Percentiles rank a stretch among this genome's conserved stretches.
Conservation (phyloP, 2,113 vertebrate species). For the Scartelaos histophorus region DNA sequence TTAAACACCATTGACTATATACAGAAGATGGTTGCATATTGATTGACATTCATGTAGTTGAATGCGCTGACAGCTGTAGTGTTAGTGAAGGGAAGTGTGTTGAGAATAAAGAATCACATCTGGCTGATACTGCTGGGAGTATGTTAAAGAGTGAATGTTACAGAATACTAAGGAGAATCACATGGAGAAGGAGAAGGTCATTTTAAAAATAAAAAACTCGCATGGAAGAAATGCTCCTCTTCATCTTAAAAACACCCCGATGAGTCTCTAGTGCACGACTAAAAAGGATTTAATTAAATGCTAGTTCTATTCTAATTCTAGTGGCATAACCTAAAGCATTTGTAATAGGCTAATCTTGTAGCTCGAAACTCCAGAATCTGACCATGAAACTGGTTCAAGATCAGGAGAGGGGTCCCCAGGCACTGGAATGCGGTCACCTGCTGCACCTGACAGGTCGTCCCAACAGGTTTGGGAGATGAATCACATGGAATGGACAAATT, state of each 20-base stretch:
- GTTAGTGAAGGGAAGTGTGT: slow-evolving; percentile 4
- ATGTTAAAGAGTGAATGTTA: neutral
- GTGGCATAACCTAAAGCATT: no score
- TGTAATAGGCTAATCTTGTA: no score
- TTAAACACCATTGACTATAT: slow-evolving; percentile 14
- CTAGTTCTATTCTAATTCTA: no score
- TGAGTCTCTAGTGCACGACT: neutral
- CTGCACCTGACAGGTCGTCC: no score
- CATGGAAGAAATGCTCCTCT: neutral
- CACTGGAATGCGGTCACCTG: no score
- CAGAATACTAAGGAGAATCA: neutral
- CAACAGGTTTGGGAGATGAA: no score
- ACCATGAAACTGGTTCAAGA: no score
- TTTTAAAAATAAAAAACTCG: neutral
- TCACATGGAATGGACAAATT: no score
- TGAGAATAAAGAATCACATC: neutral
- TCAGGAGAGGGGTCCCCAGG: no score
- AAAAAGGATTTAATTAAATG: neutral
- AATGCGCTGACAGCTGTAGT: neutral
- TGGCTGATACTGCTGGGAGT: neutral
- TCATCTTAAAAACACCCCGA: neutral
- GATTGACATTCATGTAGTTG: slow-evolving; percentile 14
- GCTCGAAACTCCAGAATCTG: no score
- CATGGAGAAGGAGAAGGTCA: neutral
- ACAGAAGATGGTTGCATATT: slow-evolving; percentile 9